phyloP scores from a whole-genome alignment of 2,113 vertebrate species.

The Phoenicopterus ruber region DNA sequence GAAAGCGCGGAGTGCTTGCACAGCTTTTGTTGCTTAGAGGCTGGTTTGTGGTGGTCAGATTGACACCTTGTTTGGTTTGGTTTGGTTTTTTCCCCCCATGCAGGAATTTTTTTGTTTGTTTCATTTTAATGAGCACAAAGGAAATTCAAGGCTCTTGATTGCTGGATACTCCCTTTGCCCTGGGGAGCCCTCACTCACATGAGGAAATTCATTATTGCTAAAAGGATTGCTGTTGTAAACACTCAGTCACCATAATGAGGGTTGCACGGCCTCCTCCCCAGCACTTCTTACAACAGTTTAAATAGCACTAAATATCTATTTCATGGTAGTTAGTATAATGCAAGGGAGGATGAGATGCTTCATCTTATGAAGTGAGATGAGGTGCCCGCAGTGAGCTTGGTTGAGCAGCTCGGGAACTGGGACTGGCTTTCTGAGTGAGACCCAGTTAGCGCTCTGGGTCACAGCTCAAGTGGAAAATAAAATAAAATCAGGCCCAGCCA shows the following conservation, averaged over 20 bases:
- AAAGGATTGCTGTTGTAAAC: neutral
- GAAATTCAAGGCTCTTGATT: neutral
- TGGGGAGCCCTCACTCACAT: neutral
- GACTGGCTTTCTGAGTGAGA: neutral
- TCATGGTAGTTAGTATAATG: neutral
- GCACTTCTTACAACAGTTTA: neutral
- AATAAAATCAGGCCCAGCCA: neutral
- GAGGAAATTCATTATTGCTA: neutral
- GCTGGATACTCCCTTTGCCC: neutral
- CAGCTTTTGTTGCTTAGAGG: neutral
- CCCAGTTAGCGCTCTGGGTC: neutral
- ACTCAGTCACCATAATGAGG: neutral
- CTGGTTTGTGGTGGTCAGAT: neutral
- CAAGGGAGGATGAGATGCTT: neutral
- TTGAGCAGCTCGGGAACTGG: neutral
- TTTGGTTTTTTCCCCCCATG: neutral
- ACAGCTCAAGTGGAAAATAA: neutral
- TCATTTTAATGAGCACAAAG: neutral
- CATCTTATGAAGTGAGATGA: neutral
- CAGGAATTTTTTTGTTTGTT: neutral
- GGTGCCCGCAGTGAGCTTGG: neutral
- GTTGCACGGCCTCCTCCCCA: neutral
- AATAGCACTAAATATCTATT: neutral
- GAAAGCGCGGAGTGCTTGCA: neutral
- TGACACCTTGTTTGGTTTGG: neutral